These are phyloP conservation scores for Sorex araneus DNA, from an alignment of 2,113 vertebrate species.

Conservation along the genomic window DNA sequence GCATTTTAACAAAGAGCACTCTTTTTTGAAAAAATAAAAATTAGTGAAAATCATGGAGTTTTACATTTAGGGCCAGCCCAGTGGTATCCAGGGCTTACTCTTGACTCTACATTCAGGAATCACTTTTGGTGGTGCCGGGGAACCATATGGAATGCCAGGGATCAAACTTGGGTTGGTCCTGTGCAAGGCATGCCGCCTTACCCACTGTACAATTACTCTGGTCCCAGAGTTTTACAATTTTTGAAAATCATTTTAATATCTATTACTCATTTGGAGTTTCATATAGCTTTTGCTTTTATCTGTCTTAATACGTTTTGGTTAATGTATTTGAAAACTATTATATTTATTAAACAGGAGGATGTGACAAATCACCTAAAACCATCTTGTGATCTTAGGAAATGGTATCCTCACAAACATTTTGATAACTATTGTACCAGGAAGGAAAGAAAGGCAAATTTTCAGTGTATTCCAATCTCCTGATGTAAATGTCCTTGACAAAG, in stretches of 20 bases:
- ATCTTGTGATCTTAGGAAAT: too few species aligned
- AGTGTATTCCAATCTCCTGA: neutral
- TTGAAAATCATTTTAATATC: neutral
- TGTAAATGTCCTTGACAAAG: neutral
- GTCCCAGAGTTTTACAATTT: neutral
- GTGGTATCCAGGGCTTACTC: too few species aligned
- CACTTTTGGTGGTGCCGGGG: too few species aligned
- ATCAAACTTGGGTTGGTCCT: too few species aligned
- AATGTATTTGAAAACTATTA: neutral
- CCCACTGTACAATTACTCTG: too few species aligned
- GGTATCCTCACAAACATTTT: neutral
- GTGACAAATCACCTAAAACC: too few species aligned
- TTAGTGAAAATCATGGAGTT: neutral
- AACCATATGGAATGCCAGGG: too few species aligned
- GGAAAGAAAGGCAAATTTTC: neutral
- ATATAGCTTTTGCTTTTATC: neutral
- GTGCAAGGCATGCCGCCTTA: too few species aligned
- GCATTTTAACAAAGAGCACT: neutral
- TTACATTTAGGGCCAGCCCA: too few species aligned
- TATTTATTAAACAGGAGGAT: neutral
- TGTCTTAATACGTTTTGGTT: constrained; percentile 29
- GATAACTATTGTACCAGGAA: neutral
- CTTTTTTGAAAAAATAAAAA: constrained; percentile 2
- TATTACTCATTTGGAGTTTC: neutral
- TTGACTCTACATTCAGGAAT: too few species aligned